Evolutionary conservation across 2,888 invertebrate genomes (phyloP).

Genomic region (Heliconius charithonia): DNA sequence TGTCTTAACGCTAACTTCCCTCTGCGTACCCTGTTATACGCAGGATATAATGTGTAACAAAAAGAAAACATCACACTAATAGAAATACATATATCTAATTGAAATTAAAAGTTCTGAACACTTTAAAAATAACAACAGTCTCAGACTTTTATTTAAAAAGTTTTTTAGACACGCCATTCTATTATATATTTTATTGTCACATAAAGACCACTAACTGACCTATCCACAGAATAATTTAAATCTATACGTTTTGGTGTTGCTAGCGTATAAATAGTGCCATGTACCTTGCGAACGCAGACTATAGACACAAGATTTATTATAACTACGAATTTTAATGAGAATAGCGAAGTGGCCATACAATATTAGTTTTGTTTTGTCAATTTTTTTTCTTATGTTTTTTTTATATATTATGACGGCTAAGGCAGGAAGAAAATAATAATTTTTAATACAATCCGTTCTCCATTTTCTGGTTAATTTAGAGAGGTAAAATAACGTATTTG

Average conservation of each 20-base stretch:
- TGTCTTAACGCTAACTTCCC: not conserved
- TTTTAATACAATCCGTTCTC: not conserved
- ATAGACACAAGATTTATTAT: not conserved
- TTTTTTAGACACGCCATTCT: conserved; percentile 4
- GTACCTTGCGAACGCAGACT: conserved; percentile 31
- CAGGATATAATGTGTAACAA: not conserved
- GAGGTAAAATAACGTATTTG: not conserved
- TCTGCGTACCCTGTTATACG: not conserved
- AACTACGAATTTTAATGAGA: not conserved
- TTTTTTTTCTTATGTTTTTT: not conserved
- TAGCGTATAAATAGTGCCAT: conserved; percentile 41
- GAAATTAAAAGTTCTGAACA: not conserved
- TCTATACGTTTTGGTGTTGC: conserved; percentile 39
- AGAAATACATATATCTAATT: not conserved
- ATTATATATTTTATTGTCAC: conserved; percentile 39
- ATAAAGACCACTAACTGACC: conserved; percentile 45
- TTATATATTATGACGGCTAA: not conserved
- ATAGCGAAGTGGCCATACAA: not conserved
- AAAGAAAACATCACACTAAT: not conserved
- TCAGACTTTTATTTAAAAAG: conserved; percentile 18
- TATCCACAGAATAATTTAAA: conserved; percentile 41
- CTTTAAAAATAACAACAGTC: not conserved
- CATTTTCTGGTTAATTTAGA: not conserved
- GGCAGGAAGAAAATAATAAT: too few species aligned
- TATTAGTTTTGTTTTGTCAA: not conserved